These are phyloP conservation scores for Tiliacea citrago DNA, from an alignment of 2,888 invertebrate genomes.

Conservation along the genomic window DNA sequence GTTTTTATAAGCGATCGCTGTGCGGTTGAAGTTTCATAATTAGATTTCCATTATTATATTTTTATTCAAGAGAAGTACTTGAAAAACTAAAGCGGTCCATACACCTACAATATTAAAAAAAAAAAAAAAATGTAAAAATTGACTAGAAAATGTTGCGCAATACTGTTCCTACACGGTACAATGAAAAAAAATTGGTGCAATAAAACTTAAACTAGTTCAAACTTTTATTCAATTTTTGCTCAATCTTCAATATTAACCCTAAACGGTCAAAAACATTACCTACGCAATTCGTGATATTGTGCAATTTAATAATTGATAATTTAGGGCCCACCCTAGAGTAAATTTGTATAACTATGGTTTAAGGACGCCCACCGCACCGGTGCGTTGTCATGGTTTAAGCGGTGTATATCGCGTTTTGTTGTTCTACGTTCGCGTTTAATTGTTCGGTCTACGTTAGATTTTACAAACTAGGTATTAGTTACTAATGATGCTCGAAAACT, in stretches of 20 bases:
- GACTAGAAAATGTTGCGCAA: too few relatives aligned
- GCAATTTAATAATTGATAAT: too few relatives aligned
- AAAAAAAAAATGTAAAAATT: too few relatives aligned
- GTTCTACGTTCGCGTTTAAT: too few relatives aligned
- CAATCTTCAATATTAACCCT: background rate
- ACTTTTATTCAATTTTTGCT: background rate
- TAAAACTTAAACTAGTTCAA: background rate
- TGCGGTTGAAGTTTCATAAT: conserved; percentile 56
- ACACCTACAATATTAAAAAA: too few relatives aligned
- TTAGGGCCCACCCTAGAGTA: too few relatives aligned
- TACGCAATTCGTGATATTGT: background rate
- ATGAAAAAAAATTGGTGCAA: too few relatives aligned
- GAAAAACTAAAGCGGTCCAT: background rate
- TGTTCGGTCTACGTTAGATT: background rate
- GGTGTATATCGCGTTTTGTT: background rate
- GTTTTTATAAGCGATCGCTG: conserved; percentile 35
- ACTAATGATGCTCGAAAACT: background rate
- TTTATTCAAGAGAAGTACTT: conserved; percentile 19
- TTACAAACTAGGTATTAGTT: background rate
- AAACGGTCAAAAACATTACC: background rate
- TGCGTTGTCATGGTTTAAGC: too few relatives aligned
- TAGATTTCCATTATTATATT: conserved; percentile 43
- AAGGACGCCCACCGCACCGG: too few relatives aligned
- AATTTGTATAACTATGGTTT: background rate
- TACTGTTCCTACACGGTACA: too few relatives aligned